Evolutionary conservation across 2,888 invertebrate species (phyloP), one percentile per base, ranked within the genome.

Genomic region (Macaria notata): DNA sequence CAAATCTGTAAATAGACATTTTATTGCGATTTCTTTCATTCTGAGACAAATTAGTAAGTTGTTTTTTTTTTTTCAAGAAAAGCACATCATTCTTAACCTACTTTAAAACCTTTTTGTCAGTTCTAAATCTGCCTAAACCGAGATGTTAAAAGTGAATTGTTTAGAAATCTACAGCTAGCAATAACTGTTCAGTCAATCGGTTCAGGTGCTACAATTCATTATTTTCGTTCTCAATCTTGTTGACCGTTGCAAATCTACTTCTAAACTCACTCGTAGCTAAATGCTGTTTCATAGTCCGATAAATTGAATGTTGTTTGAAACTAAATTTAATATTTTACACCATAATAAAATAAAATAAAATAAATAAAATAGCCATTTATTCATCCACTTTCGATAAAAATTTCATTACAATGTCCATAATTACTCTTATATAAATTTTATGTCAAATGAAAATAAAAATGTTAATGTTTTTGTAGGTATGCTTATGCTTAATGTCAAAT

Each of bases 211-310:
- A 46, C 9, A 31, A 54, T 50, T 54, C 38, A 47, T 58, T 54
- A 55, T 61, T 46, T 46, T 48, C 54, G 41, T 41, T 39, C 39
- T 49, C 53, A 44, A 59, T 59, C 53, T 55, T 54, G 44, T 45
- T 45, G 49, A 59, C 63, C 64, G 59, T 61, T 62, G 42, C 54
- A 53, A 60, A 60, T 60, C 46, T 59, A 53, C 58, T 56, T 55
- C 8, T 50, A 55, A 54, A 58, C 46, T 64, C 47, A 46, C 55
- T 55, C 58, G 55, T 58, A 51, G 47, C 59, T 64, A 52, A 66
- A 54, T 61, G 61, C 56, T 38, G 53, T 62, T 64, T 61, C 57
- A 56, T 50, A 49, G 46, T 43, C 59, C 52, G 52, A 51, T 59
- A 54, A 54, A 62, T 53, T 59, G 54, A 57, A 61, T 56, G 46